Evolutionary conservation across 23 tunicate species (phyloP).

Genomic region (Styela plicata): DNA sequence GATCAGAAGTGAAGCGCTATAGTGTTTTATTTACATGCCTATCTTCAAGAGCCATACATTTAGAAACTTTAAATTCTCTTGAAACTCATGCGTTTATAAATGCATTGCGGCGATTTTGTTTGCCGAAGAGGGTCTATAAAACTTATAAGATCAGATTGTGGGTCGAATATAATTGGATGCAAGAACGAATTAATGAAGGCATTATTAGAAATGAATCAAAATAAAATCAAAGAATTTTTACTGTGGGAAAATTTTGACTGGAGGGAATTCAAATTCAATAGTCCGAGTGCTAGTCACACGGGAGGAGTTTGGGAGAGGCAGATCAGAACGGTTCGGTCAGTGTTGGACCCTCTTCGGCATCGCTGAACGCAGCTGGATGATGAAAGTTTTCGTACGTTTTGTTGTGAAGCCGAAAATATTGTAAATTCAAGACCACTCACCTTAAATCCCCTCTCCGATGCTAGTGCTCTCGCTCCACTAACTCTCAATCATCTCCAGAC

Average conservation of each 20-base stretch:
- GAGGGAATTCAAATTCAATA: conserved; percentile 11
- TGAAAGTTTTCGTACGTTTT: conserved; percentile 4
- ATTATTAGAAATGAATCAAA: neutral
- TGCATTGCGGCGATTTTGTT: neutral
- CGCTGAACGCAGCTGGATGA: conserved; percentile 19
- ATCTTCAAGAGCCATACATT: conserved; percentile 25
- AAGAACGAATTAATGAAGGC: neutral
- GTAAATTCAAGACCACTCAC: conserved; percentile 27
- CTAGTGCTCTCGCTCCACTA: conserved; percentile 5
- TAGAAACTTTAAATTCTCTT: conserved; percentile 5
- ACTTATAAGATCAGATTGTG: neutral
- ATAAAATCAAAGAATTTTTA: neutral
- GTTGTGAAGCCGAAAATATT: conserved; percentile 26
- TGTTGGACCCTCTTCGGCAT: neutral
- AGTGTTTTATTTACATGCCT: conserved; percentile 26
- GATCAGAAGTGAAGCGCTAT: conserved; percentile 34
- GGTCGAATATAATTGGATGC: neutral
- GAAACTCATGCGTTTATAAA: neutral
- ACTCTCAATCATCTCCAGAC: conserved; percentile 33
- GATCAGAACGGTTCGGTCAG: conserved; percentile 22
- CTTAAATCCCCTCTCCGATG: neutral
- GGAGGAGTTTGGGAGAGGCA: conserved; percentile 29
- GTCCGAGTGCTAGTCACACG: conserved; percentile 24
- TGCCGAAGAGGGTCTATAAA: neutral
- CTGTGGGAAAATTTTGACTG: conserved; percentile 1